Evolutionary conservation across 1,140 invertebrate genomes (phyloP), one percentile per base, ranked within the genome.

Genomic region (Drosophila navojoa): DNA sequence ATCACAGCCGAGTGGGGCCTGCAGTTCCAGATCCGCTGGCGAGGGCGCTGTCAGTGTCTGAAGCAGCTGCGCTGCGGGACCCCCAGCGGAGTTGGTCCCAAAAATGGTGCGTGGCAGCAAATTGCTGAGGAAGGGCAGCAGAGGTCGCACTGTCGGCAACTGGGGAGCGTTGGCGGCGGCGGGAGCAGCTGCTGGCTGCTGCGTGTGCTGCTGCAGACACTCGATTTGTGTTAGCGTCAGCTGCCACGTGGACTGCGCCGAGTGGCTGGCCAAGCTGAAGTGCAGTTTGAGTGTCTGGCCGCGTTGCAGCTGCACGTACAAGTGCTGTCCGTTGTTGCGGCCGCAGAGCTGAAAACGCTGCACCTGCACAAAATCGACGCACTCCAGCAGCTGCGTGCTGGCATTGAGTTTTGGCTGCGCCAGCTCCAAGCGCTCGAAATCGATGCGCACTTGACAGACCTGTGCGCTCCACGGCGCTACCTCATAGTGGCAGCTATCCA

Each of bases 371-470:
- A 72, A 87, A 57, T 89, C 84, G 29, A 54, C 35, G 67, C 84
- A 87, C 63, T 89, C 79, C 25, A 84, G 55, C 47, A 25, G 15
- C 27, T 71, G 54, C 11, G 59, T 68, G 59, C 25, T 89, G 35
- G 64, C 77, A 66, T 89, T 89, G 32, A 89, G 52, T 29, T 50
- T 77, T 50, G 85, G 84, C 77, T 89, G 85, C 52, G 80, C 67
- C 79, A 89, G 45, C 61, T 89, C 84, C 40, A 89, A 68, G n/a
- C 84, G 80, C 40, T 76, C 77, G 54, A 89, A 84, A 68, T 89
- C 84, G 53, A 89, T 77, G 60, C 85, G 84, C 80, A 89, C 73
- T 74, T 89, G 84, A 69, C 84, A 89, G 61, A 89, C 85, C 70
- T 84, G 79, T 38, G 47, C 40, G 62, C 84, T 89, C 85, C 85